Evolutionary conservation across 2,797 vertebrate genomes (phyloP).

Genomic region (Linurgus olivaceus): DNA sequence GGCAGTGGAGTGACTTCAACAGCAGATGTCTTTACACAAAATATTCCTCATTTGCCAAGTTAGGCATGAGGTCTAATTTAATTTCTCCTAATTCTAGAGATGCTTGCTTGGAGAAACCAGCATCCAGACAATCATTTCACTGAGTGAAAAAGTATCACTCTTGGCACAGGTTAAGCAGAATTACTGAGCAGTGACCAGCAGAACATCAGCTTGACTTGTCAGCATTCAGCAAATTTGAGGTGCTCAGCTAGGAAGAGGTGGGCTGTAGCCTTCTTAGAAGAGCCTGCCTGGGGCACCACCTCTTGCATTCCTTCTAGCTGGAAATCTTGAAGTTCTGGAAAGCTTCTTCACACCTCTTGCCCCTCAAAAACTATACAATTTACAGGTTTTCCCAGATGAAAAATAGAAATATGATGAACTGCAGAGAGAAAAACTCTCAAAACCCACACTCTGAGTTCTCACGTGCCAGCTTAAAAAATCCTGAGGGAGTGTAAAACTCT

Average conservation of each 20-base stretch:
- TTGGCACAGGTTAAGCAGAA: not conserved
- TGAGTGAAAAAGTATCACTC: not conserved
- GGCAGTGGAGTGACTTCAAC: not conserved
- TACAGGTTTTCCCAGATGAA: not conserved
- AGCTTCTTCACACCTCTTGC: not conserved
- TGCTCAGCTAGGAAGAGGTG: not conserved
- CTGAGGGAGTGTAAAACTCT: not conserved
- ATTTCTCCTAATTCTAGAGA: slow-evolving; percentile 3
- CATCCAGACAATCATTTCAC: not conserved
- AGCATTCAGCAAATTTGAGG: not conserved
- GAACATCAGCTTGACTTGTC: not conserved
- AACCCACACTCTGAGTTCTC: not conserved
- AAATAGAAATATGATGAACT: not conserved
- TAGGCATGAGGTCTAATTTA: not conserved
- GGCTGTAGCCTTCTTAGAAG: not conserved
- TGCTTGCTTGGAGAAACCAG: not conserved
- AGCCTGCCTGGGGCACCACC: not conserved
- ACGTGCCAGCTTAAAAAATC: not conserved
- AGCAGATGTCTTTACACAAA: not conserved
- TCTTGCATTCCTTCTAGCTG: not conserved
- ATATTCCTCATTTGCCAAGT: not conserved
- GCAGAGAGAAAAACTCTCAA: rapidly evolving
- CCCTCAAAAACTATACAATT: not conserved
- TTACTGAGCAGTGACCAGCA: not conserved
- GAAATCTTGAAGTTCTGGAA: not conserved